phyloP scores from a whole-genome alignment of 2,797 vertebrate genomes.

The Falco columbarius region DNA sequence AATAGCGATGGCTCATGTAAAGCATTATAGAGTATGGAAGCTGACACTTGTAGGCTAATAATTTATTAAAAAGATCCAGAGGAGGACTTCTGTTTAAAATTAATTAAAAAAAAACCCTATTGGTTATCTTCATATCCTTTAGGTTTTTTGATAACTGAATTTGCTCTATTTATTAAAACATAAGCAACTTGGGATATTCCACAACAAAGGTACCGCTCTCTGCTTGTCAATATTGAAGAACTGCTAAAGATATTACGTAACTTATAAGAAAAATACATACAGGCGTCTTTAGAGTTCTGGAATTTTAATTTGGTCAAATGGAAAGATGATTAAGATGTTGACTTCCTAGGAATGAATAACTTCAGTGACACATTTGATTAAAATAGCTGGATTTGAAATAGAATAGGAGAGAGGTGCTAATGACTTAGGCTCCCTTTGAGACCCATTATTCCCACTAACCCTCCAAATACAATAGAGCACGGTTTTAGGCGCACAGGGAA shows the following conservation, averaged over 20 bases:
- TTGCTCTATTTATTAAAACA: neutral
- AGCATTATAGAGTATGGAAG: neutral
- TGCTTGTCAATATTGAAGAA: neutral
- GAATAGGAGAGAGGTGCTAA: neutral
- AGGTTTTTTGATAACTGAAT: rapidly evolving
- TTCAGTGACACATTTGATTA: neutral
- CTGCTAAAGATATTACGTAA: neutral
- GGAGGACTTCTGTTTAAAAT: neutral
- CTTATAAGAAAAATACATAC: neutral
- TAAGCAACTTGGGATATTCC: neutral
- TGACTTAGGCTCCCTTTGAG: neutral
- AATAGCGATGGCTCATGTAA: neutral
- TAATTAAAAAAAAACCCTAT: rapidly evolving
- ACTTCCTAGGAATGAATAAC: neutral
- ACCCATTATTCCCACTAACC: neutral
- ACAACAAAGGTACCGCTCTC: neutral
- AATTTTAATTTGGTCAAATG: neutral
- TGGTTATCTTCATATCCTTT: neutral
- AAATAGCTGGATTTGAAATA: neutral
- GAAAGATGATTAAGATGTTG: neutral
- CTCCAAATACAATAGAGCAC: neutral
- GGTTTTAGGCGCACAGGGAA: neutral
- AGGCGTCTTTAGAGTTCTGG: neutral
- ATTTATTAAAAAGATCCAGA: neutral
- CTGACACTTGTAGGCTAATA: neutral